A percentile compares a stretch with the other conserved stretches of the same genome.
These are phyloP conservation scores for Caerostris extrusa DNA, from an alignment of 1,140 invertebrate genomes.

Conservation along the genomic window DNA sequence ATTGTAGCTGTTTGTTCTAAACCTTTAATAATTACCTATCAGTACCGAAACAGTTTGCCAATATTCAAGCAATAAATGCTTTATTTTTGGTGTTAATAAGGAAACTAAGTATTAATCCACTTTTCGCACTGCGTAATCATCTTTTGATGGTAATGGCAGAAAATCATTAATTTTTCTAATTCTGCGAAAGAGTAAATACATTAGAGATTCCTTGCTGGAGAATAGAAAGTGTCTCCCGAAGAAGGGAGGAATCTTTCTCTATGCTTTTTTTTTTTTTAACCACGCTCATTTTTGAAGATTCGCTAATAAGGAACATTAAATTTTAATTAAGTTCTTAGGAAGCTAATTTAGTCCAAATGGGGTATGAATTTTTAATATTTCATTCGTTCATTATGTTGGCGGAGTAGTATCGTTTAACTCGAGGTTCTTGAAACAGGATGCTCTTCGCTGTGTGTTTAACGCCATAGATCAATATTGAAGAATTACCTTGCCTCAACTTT, in stretches of 20 bases:
- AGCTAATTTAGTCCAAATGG: conserved; percentile 51
- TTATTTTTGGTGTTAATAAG: conserved; percentile 67
- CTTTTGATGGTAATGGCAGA: conserved; percentile 63
- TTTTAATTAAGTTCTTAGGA: conserved; percentile 73
- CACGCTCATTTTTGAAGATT: conserved; percentile 10
- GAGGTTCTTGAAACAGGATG: neutral
- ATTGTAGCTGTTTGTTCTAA: conserved; percentile 2
- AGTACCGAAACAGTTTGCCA: conserved; percentile 58
- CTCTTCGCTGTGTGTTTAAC: neutral
- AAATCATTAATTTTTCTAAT: conserved; percentile 72
- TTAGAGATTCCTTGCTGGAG: neutral
- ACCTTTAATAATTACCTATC: conserved; percentile 71
- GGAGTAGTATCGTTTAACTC: neutral
- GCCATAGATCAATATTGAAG: neutral
- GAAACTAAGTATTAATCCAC: conserved; percentile 72
- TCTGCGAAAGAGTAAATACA: conserved; percentile 14
- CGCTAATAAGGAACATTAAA: conserved; percentile 54
- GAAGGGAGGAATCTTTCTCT: too few relatives aligned
- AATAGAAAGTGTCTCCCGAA: neutral
- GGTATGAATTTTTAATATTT: conserved; percentile 62
- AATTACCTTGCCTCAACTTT: neutral
- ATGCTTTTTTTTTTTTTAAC: too few relatives aligned
- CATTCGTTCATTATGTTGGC: neutral
- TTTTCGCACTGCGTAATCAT: conserved; percentile 66
- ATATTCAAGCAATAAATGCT: conserved; percentile 66